phyloP scores from a whole-genome alignment of 2,797 vertebrate species.

The Florisuga fusca region DNA sequence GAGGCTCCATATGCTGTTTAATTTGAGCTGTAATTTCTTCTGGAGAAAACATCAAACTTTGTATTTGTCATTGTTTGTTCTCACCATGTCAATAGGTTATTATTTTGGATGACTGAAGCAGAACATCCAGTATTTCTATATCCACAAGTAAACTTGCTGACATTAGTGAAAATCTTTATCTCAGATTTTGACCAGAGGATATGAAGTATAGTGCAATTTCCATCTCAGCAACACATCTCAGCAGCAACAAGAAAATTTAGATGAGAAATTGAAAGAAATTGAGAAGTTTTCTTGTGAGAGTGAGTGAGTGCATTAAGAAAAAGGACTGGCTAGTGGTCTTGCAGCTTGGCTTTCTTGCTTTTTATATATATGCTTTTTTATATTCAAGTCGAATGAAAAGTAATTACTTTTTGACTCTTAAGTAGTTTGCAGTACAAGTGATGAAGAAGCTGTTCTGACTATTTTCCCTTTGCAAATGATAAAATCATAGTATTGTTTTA shows the following conservation, averaged over 20 bases:
- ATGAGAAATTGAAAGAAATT: background rate
- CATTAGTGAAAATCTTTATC: background rate
- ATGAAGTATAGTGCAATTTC: background rate
- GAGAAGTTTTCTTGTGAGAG: background rate
- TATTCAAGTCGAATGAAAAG: background rate
- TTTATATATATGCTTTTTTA: background rate
- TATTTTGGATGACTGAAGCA: background rate
- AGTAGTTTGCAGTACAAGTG: background rate
- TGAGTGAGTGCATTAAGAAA: background rate
- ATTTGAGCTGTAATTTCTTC: background rate
- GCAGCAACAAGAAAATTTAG: background rate
- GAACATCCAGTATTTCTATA: background rate
- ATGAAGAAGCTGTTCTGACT: background rate
- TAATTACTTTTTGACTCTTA: background rate
- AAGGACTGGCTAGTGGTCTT: background rate
- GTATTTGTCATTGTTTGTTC: fast-evolving
- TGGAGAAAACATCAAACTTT: background rate
- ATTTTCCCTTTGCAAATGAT: background rate
- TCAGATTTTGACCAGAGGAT: background rate
- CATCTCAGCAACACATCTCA: background rate
- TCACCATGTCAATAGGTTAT: fast-evolving
- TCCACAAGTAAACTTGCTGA: background rate
- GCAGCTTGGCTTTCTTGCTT: background rate
- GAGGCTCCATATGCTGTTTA: fast-evolving
- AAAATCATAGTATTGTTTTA: too few species aligned